Conservation (phyloP, 2,888 invertebrate genomes). For the Conus canariensis region DNA sequence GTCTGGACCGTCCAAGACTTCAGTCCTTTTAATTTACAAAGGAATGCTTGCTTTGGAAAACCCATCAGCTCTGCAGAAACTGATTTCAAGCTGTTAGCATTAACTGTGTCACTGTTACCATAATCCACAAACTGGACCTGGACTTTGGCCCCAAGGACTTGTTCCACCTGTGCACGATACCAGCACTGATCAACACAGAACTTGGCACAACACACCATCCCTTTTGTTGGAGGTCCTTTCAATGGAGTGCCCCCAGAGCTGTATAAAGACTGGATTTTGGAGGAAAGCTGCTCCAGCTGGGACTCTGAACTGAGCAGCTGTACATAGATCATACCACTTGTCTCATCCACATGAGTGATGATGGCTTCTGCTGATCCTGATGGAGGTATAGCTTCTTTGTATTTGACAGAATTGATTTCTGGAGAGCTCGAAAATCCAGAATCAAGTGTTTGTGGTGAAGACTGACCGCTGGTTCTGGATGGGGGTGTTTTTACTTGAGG, state of each 20-base stretch:
- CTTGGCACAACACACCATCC: slow-evolving; percentile 61
- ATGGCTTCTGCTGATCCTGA: slow-evolving; percentile 40
- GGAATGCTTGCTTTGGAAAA: slow-evolving; percentile 48
- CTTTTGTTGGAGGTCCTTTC: slow-evolving; percentile 41
- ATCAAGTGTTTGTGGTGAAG: background rate
- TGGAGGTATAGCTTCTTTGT: slow-evolving; percentile 40
- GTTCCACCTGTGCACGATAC: slow-evolving; percentile 65
- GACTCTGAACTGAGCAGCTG: slow-evolving; percentile 57
- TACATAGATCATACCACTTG: slow-evolving; percentile 61
- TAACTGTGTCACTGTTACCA: slow-evolving; percentile 67
- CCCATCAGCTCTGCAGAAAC: slow-evolving; percentile 49
- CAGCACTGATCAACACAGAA: slow-evolving; percentile 67
- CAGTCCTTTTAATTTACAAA: slow-evolving; percentile 47
- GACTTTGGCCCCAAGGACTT: slow-evolving; percentile 42
- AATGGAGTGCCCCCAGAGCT: background rate
- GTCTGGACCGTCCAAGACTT: slow-evolving; percentile 33
- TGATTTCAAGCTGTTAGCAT: slow-evolving; percentile 43
- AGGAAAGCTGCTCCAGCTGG: slow-evolving; percentile 57
- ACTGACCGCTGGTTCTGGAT: background rate
- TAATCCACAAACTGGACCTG: slow-evolving; percentile 70
- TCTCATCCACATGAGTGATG: slow-evolving; percentile 57
- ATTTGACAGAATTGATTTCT: background rate
- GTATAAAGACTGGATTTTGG: slow-evolving; percentile 48
- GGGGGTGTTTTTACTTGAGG: background rate
- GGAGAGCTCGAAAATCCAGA: background rate